Base-by-base conservation (phyloP, 1,140 invertebrate genomes). In the Pemphigus obesinymphae region DNA sequence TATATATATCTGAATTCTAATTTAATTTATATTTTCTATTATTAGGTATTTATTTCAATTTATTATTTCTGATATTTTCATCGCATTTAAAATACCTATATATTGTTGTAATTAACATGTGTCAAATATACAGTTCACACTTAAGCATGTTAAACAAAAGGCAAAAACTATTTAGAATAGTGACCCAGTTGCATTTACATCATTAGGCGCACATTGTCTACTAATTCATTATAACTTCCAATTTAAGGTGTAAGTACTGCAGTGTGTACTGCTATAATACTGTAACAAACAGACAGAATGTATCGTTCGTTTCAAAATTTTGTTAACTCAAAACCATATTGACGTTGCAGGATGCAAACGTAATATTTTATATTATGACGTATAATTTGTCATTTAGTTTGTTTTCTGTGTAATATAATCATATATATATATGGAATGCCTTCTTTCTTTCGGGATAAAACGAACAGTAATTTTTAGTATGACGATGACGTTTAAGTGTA, bases 101-200 rank as follows among this genome's bases (percentile, higher is more conserved):
- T 15, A 45, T 45, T 50, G 26, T 55, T 66, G n/a, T 29, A 17
- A 10, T 20, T 31, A n/a, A 31, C 70, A 73, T 50, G 5, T 50
- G 70, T 73, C 70, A 48, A 50, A n/a, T 73, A n/a, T 66, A 73
- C 70, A 73, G 70, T 50, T 73, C 50, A 73, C 70, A n/a, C n/a
- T n/a, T n/a, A 5, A 48, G 15, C 43, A 17, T 31, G 26, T 73
- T 10, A 29, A 48, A 48, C 3, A 8, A 50, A 20, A 50, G 50
- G 29, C 70, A 48, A 73, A 73, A 73, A 73, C 50, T 48, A 73
- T 50, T 73, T 20, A 50, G 50, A 73, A 73, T 5, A 48, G 45
- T 73, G 70, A 73, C 70, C 70, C 20, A 73, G 70, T 73, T 50
- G 70, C 45, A n/a, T 50, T 73, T 50, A 31, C 70, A 50, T 73